Conservation (phyloP, 2,888 invertebrate genomes). For the Lasioglossum oenotherae region DNA sequence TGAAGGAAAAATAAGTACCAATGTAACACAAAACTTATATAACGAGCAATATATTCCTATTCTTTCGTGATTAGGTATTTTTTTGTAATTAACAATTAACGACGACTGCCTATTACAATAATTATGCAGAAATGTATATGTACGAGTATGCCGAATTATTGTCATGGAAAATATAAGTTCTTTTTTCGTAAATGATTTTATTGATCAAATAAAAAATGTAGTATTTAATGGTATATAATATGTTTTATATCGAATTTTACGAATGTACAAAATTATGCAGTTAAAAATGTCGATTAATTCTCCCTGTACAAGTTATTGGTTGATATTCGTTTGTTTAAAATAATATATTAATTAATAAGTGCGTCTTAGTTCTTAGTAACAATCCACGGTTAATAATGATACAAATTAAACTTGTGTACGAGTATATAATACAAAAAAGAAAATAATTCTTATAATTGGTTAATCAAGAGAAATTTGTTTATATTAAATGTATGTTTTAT, state of each 20-base stretch:
- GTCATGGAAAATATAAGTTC: constrained; percentile 15
- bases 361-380: constrained; percentile 31
- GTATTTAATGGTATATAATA: constrained; percentile 9
- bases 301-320: constrained; percentile 27
- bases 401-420: constrained; percentile 39
- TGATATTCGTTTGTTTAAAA: constrained; percentile 35
- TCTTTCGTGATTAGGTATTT: constrained; percentile 15
- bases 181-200: constrained; percentile 20
- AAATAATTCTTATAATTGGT: constrained; percentile 34
- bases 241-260: constrained; percentile 15
- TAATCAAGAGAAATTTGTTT: constrained; percentile 63
- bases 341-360: constrained; percentile 19
- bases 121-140: not conserved
- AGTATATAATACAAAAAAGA: constrained; percentile 27
- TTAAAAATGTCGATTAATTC: constrained; percentile 24
- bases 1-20: constrained; percentile 9
- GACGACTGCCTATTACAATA: constrained; percentile 4
- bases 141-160: constrained; percentile 10
- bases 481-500: constrained; percentile 84
- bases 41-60: constrained; percentile 21
- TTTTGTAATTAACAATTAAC: constrained; percentile 23
- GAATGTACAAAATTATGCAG: constrained; percentile 37
- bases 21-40: constrained; percentile 14
- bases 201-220: constrained; percentile 18
- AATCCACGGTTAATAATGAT: constrained; percentile 18